phyloP scores from a whole-genome alignment of 1,140 invertebrate species.

The Pomacea maculata region DNA sequence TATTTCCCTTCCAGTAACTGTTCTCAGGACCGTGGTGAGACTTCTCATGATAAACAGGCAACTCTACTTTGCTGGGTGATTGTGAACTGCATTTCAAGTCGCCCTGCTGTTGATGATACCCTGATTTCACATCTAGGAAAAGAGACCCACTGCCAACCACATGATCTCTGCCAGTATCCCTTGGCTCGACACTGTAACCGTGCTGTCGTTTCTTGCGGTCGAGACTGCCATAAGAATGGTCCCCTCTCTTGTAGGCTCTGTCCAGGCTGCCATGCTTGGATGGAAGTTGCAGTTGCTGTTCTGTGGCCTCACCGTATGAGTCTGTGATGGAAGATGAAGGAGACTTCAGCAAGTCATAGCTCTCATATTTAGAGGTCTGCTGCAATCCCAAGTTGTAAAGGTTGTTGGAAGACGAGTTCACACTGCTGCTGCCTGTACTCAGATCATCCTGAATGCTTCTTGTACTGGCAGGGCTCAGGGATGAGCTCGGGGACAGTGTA shows the following conservation, averaged over 20 bases:
- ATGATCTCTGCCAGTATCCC: background rate
- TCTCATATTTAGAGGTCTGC: conserved; percentile 52
- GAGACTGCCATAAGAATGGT: conserved; percentile 48
- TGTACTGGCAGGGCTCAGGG: conserved; percentile 19
- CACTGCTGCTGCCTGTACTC: conserved; percentile 20
- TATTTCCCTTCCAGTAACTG: conserved; percentile 8
- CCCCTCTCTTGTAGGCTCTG: conserved; percentile 30
- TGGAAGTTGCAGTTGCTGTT: conserved; percentile 25
- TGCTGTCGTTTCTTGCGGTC: conserved; percentile 39
- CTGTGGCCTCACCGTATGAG: conserved; percentile 16
- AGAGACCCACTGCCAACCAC: background rate
- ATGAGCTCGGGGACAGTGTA: conserved; percentile 13
- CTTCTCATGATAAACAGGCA: conserved; percentile 42
- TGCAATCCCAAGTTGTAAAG: conserved; percentile 54
- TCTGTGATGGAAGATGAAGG: conserved; percentile 29
- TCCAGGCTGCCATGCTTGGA: conserved; percentile 44
- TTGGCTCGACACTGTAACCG: conserved; percentile 19
- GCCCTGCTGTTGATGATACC: background rate
- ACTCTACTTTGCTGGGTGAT: conserved; percentile 22
- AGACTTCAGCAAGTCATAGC: conserved; percentile 46
- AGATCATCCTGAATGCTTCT: conserved; percentile 15
- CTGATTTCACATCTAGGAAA: conserved; percentile 10
- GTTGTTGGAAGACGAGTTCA: conserved; percentile 48
- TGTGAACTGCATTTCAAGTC: background rate
- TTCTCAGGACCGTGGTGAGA: conserved; percentile 11